Conservation (phyloP, 2,113 vertebrate genomes). For the Rattus norvegicus region DNA sequence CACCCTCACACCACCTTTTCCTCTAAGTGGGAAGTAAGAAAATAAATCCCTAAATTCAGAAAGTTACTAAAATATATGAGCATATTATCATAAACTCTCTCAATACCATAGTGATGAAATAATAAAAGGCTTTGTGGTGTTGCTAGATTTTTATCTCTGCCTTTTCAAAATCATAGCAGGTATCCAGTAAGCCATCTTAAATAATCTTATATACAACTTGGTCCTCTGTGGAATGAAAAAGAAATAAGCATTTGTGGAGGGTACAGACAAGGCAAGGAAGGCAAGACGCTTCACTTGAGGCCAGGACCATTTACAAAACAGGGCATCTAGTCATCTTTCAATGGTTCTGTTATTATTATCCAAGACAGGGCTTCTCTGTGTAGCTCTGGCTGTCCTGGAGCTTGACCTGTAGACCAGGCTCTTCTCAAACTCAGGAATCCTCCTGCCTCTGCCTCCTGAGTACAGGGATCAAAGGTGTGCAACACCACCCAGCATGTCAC, state of each 20-base stretch:
- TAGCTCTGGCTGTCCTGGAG: neutral
- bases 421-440: neutral
- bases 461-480: neutral
- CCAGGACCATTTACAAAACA: constrained; percentile 24
- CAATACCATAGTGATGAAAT: neutral
- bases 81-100: neutral
- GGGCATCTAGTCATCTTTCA: constrained; percentile 9
- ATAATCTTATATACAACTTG: neutral
- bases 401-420: neutral
- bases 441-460: neutral
- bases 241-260: neutral
- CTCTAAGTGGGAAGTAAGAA: neutral
- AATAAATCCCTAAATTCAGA: constrained; percentile 22
- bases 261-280: neutral
- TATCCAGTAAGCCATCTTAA: constrained; percentile 37
- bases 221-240: constrained; percentile 21
- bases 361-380: neutral
- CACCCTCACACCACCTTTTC: neutral
- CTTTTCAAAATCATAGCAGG: constrained; percentile 39
- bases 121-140: neutral
- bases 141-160: neutral
- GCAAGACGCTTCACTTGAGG: constrained; percentile 1
- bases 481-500: neutral
- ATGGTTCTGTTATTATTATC: neutral
- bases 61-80: neutral